These are phyloP conservation scores for Catharus minimus DNA, from an alignment of 2,113 vertebrate species.

Conservation along the genomic window DNA sequence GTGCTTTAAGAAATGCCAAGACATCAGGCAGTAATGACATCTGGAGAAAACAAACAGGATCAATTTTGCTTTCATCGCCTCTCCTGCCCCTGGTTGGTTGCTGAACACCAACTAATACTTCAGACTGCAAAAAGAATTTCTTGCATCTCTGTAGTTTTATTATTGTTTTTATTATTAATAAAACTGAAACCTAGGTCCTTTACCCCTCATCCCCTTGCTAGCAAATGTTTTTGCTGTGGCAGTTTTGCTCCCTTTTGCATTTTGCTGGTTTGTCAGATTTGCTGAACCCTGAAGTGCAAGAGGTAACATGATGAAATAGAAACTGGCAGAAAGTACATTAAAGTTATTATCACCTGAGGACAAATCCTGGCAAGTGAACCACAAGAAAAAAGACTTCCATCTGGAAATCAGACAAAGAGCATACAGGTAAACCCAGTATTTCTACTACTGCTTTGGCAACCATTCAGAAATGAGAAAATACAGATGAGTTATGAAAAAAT, in stretches of 20 bases:
- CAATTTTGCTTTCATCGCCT: conserved; percentile 18
- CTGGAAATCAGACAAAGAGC: conserved; percentile 27
- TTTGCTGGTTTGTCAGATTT: conserved; percentile 4
- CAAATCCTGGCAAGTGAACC: conserved; percentile 21
- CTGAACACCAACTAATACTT: not conserved
- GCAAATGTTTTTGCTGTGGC: not conserved
- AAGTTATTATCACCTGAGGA: conserved; percentile 46
- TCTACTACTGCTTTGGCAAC: not conserved
- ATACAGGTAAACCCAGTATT: conserved; percentile 1
- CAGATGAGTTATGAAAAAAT: not conserved
- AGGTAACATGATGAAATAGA: conserved; percentile 36
- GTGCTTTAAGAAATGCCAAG: not conserved
- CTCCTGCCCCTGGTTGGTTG: not conserved
- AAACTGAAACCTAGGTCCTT: not conserved
- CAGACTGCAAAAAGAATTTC: not conserved
- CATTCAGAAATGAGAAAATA: not conserved
- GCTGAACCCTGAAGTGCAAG: conserved; percentile 3
- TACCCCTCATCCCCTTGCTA: not conserved
- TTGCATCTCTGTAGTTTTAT: not conserved
- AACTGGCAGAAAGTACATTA: conserved; percentile 52
- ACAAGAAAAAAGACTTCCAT: conserved; percentile 23
- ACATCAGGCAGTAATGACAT: not conserved
- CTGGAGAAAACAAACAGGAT: not conserved
- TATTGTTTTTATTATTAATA: not conserved
- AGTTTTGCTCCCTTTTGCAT: conserved; percentile 1